phyloP scores from a whole-genome alignment of 2,888 invertebrate genomes.

The Hypomecis punctinalis region DNA sequence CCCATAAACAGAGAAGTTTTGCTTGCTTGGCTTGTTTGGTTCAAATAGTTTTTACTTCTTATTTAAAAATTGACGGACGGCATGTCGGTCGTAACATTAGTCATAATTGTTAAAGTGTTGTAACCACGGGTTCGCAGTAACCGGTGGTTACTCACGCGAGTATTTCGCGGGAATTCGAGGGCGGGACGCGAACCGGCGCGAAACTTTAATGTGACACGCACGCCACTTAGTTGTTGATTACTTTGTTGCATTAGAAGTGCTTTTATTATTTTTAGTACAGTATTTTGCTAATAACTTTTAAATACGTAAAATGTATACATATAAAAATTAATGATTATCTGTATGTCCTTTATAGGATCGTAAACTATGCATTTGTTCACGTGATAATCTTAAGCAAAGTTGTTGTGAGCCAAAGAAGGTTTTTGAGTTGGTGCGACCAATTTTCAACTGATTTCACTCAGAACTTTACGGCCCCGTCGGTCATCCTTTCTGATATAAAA shows the following conservation, averaged over 20 bases:
- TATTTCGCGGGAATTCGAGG: conserved; percentile 26
- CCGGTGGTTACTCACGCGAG: conserved; percentile 20
- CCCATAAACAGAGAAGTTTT: background rate
- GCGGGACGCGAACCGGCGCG: conserved; percentile 11
- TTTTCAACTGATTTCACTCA: too few relatives aligned
- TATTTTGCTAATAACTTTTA: background rate
- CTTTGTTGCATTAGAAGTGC: conserved; percentile 1
- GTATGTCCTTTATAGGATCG: too few relatives aligned
- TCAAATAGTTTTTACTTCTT: background rate
- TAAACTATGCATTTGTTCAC: too few relatives aligned
- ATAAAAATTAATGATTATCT: too few relatives aligned
- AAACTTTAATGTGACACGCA: conserved; percentile 21
- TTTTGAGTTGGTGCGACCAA: too few relatives aligned
- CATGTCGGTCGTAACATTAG: conserved; percentile 16
- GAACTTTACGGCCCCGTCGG: too few relatives aligned
- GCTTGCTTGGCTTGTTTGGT: background rate
- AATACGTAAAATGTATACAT: too few relatives aligned
- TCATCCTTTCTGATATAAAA: too few relatives aligned
- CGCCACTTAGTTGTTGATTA: background rate
- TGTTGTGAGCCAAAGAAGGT: too few relatives aligned
- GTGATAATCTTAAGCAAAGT: too few relatives aligned
- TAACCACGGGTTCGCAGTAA: conserved; percentile 23
- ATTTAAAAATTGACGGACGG: conserved; percentile 7
- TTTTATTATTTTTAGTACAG: background rate
- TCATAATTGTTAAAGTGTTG: conserved; percentile 26